Evolutionary conservation across 2,113 vertebrate species (phyloP), one percentile per base, ranked within the genome.

Genomic region (Turdus rufiventris): DNA sequence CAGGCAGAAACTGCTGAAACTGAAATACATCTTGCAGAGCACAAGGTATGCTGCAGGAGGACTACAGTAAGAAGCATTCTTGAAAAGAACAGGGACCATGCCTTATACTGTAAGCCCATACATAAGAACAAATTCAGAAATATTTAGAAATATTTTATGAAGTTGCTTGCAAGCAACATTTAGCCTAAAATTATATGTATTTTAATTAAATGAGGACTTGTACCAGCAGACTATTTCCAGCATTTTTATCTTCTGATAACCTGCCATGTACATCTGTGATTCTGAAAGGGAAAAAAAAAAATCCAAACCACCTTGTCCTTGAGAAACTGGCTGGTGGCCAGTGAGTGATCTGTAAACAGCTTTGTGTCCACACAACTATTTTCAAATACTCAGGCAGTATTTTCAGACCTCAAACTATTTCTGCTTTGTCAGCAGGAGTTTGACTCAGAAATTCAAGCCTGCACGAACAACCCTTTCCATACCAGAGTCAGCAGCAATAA

Each of bases 371-470:
- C 87, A 76, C 1, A 4, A 85, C 66, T 65, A 85, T 80, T 95
- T 94, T 92, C 94, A 86, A 94, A 89, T 68, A 76, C 56, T 93
- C 40, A 15, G 42, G 48, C 60, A 92, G 86, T 50, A 91, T 78
- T 91, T 96, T 95, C 93, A 88, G 84, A 77, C 74, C 80, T 73
- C 78, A 76, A 62, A 85, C 66, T 77, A 93, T 63, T 93, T 82
- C 72, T 96, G 87, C 80, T 83, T 90, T 1, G 40, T 83, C 91
- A 83, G 94, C 86, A 78, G 25, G 45, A 82, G 80, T 25, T 56
- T 60, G 66, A 92, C 91, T 83, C 51, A 90, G 54, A 91, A 92
- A 89, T 34, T 51, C 73, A 84, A 85, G 70, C 88, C 76, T 81
- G n/a, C 75, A 38, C 66, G 75, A 92, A 66, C 15, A 78, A 76